These are phyloP conservation scores for Chymomyza amoena DNA, from an alignment of 2,888 invertebrate species.

Conservation along the genomic window DNA sequence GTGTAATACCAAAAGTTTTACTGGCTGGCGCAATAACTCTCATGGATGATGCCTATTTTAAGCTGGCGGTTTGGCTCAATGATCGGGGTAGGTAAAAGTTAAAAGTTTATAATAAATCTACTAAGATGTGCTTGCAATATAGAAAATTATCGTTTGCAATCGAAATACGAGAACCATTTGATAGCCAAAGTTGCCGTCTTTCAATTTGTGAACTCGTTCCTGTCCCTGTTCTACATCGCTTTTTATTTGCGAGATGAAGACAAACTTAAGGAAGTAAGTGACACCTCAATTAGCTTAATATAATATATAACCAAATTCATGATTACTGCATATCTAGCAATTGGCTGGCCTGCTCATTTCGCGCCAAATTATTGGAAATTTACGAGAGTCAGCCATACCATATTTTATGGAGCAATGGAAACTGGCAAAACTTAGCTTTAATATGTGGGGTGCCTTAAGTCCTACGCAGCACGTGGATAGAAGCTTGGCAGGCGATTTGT, in stretches of 20 bases:
- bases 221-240: conserved; percentile 98
- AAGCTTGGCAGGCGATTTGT: conserved; percentile 64
- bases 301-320: background rate
- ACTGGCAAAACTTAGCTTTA: conserved; percentile 90
- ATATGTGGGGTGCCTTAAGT: conserved; percentile 90
- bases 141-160: conserved; percentile 99
- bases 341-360: conserved; percentile 96
- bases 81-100: conserved; percentile 86
- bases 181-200: conserved; percentile 99
- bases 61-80: conserved; percentile 96
- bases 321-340: conserved; percentile 83
- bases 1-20: conserved; percentile 94
- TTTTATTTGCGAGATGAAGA: conserved; percentile 98
- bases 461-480: conserved; percentile 83
- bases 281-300: background rate
- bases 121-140: conserved; percentile 72
- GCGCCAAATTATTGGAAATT: conserved; percentile 96
- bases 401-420: conserved; percentile 92
- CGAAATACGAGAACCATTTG: conserved; percentile 98
- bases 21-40: conserved; percentile 93
- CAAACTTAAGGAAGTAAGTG: conserved; percentile 91
- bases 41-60: conserved; percentile 95
- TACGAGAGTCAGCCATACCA: conserved; percentile 95
- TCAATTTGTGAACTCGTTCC: conserved; percentile 98
- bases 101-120: background rate